Conservation (phyloP, 2,797 vertebrate species). For the Martes flavigula region DNA sequence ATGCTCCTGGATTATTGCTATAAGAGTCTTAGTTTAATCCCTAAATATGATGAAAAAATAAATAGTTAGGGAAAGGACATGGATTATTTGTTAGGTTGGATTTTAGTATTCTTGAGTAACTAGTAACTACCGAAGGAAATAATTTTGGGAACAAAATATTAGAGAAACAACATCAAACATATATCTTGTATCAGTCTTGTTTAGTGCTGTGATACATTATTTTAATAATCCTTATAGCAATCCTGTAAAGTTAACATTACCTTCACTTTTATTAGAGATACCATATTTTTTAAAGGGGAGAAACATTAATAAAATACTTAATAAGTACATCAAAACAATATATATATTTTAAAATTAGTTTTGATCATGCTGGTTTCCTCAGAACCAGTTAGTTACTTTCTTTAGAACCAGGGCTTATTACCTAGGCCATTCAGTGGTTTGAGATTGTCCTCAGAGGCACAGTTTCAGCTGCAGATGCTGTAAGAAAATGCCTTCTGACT, state of each 20-base stretch:
- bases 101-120: not conserved
- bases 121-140: slow-evolving; percentile 19
- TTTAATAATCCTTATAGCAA: slow-evolving; percentile 9
- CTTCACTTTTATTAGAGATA: not conserved
- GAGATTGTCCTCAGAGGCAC: not conserved
- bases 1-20: not conserved
- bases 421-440: not conserved
- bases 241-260: not conserved
- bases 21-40: not conserved
- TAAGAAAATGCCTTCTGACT: not conserved
- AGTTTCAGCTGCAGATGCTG: not conserved
- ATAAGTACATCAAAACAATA: not conserved
- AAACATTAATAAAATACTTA: not conserved
- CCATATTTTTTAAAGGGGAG: not conserved
- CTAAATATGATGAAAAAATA: not conserved
- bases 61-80: not conserved
- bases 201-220: not conserved
- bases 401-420: not conserved
- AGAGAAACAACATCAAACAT: not conserved
- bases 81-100: not conserved
- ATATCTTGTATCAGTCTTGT: not conserved
- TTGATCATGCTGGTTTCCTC: slow-evolving; percentile 19
- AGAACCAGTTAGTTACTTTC: not conserved
- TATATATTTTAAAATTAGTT: not conserved
- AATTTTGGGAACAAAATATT: not conserved